phyloP scores from a whole-genome alignment of 2,888 invertebrate species.

The Carabus problematicus region DNA sequence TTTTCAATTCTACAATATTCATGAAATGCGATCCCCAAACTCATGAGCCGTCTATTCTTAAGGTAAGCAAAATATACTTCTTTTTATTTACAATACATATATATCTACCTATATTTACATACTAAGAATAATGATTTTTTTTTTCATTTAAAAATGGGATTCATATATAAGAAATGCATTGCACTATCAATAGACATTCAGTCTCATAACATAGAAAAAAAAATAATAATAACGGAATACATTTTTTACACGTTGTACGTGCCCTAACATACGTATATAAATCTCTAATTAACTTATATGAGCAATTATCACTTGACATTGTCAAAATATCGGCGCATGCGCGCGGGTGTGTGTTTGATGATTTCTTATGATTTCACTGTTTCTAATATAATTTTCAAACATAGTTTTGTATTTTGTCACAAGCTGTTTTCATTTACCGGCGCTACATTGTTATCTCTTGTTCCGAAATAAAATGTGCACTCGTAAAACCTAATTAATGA shows the following conservation, averaged over 20 bases:
- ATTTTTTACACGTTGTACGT: background rate
- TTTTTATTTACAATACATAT: slow-evolving; percentile 2
- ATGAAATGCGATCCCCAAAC: slow-evolving; percentile 23
- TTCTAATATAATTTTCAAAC: too few species aligned
- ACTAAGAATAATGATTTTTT: background rate
- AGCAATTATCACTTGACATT: too few species aligned
- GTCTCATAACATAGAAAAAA: background rate
- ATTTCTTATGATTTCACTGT: too few species aligned
- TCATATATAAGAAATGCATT: background rate
- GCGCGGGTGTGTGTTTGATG: too few species aligned
- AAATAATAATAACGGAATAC: slow-evolving; percentile 1
- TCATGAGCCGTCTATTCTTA: slow-evolving; percentile 17
- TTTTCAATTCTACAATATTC: slow-evolving; percentile 22
- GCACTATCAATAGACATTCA: background rate
- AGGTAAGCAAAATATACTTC: slow-evolving; percentile 11
- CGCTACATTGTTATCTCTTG: too few species aligned
- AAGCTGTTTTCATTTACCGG: too few species aligned
- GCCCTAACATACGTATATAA: background rate
- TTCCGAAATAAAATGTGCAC: too few species aligned
- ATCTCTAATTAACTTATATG: background rate
- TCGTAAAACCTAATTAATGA: too few species aligned
- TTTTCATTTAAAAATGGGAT: slow-evolving; percentile 16
- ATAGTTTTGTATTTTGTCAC: too few species aligned
- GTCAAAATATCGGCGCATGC: too few species aligned
- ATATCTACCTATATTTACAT: slow-evolving; percentile 6